phyloP scores from a whole-genome alignment of 2,888 invertebrate species.

The Hirtodrosophila cameraria region DNA sequence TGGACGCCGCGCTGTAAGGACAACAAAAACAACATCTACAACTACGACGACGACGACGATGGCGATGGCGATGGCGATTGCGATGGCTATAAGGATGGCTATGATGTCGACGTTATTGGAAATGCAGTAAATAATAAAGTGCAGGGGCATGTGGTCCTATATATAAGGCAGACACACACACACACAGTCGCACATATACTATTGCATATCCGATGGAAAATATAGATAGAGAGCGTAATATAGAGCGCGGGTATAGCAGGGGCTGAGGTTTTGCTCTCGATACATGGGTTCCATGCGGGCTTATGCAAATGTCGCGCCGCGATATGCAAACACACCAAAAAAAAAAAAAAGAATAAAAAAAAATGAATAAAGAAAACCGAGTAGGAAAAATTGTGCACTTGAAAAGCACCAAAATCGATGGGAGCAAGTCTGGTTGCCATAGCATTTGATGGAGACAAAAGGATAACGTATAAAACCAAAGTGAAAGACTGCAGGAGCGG shows the following conservation, averaged over 20 bases:
- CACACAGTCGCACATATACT: constrained; percentile 15
- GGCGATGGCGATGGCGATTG: background rate
- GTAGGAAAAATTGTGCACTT: constrained; percentile 44
- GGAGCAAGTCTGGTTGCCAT: constrained; percentile 36
- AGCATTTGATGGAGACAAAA: constrained; percentile 40
- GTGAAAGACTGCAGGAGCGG: background rate
- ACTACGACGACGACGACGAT: background rate
- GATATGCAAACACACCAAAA: constrained; percentile 45
- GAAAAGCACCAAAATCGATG: constrained; percentile 58
- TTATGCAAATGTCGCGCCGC: constrained; percentile 71
- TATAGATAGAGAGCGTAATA: constrained; percentile 28
- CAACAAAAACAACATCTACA: constrained; percentile 15
- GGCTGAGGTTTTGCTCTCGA: constrained; percentile 12
- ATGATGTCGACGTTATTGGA: constrained; percentile 57
- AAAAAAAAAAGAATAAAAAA: background rate
- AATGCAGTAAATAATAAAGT: constrained; percentile 73
- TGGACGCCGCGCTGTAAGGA: constrained; percentile 58
- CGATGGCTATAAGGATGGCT: no score
- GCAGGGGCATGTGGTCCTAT: constrained; percentile 36
- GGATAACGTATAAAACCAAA: constrained; percentile 25
- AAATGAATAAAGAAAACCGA: background rate
- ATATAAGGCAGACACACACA: constrained; percentile 20
- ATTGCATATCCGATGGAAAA: constrained; percentile 39
- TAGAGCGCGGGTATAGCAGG: no score
- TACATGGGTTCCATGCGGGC: constrained; percentile 63